phyloP scores from a whole-genome alignment of 2,797 vertebrate species.

The Botia almorhae region DNA sequence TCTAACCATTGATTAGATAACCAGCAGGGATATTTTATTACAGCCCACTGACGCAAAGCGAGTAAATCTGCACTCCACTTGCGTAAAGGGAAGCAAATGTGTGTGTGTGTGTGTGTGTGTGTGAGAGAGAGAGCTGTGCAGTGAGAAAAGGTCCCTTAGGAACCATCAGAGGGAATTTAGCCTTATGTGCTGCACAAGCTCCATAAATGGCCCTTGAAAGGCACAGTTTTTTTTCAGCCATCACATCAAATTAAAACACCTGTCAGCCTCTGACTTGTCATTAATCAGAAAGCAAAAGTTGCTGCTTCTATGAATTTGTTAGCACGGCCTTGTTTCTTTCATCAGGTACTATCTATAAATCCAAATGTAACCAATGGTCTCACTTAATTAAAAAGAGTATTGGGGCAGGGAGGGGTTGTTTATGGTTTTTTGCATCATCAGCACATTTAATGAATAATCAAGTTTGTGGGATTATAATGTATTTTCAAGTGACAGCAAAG shows the following conservation, averaged over 20 bases:
- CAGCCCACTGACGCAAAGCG: constrained; percentile 67
- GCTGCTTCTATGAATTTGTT: constrained; percentile 65
- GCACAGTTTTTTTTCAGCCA: constrained; percentile 62
- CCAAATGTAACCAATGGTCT: background rate
- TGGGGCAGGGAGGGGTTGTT: too few species aligned
- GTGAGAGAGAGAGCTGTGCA: background rate
- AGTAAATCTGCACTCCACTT: constrained; percentile 34
- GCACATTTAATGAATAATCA: too few species aligned
- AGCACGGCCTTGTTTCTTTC: constrained; percentile 56
- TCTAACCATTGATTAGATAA: constrained; percentile 90
- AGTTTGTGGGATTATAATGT: too few species aligned
- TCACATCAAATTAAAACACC: constrained; percentile 76
- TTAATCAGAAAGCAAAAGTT: constrained; percentile 68
- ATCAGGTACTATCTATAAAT: constrained; percentile 33
- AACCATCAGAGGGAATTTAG: constrained; percentile 70
- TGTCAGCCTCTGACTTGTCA: constrained; percentile 69
- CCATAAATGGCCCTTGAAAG: constrained; percentile 66
- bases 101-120: background rate
- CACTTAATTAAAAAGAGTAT: background rate
- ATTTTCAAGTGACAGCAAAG: too few species aligned
- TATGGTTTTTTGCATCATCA: too few species aligned
- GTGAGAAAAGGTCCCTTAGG: constrained; percentile 69
- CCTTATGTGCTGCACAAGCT: constrained; percentile 61
- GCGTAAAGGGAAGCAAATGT: constrained; percentile 58
- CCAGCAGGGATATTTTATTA: constrained; percentile 90